These are phyloP conservation scores for Rotaria macrura DNA, from an alignment of 2,888 invertebrate species.

Conservation along the genomic window DNA sequence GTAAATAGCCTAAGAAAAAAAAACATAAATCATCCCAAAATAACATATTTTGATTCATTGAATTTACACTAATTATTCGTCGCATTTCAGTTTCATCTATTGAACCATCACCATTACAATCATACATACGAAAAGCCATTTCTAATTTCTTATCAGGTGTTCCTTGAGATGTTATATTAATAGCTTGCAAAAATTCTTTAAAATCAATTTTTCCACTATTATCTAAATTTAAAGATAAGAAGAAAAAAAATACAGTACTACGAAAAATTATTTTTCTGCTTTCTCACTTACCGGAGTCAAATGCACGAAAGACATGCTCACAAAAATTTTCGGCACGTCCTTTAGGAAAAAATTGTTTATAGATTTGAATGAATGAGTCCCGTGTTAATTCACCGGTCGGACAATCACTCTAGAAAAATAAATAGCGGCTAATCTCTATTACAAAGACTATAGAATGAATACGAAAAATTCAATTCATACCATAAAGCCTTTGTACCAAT, in stretches of 20 bases:
- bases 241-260: too few species aligned
- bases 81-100: constrained; percentile 15
- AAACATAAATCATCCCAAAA: neutral
- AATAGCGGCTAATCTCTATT: neutral
- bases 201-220: constrained; percentile 17
- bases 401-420: neutral
- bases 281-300: neutral
- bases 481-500: constrained; percentile 19
- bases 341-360: constrained; percentile 18
- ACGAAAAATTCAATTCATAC: neutral
- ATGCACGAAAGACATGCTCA: constrained; percentile 19
- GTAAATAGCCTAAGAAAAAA: neutral
- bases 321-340: constrained; percentile 16
- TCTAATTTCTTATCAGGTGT: constrained; percentile 10
- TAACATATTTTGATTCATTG: too few species aligned
- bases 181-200: constrained; percentile 20
- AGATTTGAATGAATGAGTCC: neutral
- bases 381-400: neutral
- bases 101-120: constrained; percentile 5
- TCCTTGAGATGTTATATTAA: constrained; percentile 16
- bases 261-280: neutral
- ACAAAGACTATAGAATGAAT: too few species aligned
- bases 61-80: neutral
- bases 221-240: neutral
- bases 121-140: constrained; percentile 16